Percentiles rank a stretch among this genome's conserved stretches.
Conservation (phyloP, 1,140 invertebrate genomes). For the Pissodes strobi region DNA sequence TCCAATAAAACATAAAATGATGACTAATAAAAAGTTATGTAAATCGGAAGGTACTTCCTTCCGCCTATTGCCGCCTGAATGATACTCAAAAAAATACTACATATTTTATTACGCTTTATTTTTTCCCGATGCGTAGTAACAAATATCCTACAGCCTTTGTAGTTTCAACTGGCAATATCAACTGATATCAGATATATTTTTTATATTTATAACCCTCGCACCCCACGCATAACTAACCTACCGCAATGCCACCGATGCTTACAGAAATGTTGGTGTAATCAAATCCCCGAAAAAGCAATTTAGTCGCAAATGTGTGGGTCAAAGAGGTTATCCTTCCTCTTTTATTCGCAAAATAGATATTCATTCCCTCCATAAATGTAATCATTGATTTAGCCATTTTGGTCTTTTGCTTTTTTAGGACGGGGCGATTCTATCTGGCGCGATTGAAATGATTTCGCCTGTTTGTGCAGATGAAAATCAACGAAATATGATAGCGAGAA, state of each 20-base stretch:
- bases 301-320: conserved; percentile 2
- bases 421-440: not conserved
- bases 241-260: not conserved
- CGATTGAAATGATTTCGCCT: not conserved
- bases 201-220: not conserved
- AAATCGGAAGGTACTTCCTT: no score
- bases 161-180: not conserved
- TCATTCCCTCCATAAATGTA: conserved; percentile 4
- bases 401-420: conserved; percentile 3
- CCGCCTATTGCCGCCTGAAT: no score
- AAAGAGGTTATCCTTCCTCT: conserved; percentile 3
- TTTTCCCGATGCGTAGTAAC: no score
- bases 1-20: no score
- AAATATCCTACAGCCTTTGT: no score
- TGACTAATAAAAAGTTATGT: no score
- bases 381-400: conserved; percentile 10
- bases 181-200: not conserved
- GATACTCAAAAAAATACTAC: no score
- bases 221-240: not conserved
- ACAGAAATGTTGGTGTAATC: conserved; percentile 4
- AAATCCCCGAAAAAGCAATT: conserved; percentile 8
- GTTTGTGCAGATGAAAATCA: not conserved
- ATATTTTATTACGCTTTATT: no score
- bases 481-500: not conserved
- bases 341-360: conserved; percentile 8